These are phyloP conservation scores for Sarcophaga caerulescens DNA, from an alignment of 2,888 invertebrate species.

Conservation along the genomic window DNA sequence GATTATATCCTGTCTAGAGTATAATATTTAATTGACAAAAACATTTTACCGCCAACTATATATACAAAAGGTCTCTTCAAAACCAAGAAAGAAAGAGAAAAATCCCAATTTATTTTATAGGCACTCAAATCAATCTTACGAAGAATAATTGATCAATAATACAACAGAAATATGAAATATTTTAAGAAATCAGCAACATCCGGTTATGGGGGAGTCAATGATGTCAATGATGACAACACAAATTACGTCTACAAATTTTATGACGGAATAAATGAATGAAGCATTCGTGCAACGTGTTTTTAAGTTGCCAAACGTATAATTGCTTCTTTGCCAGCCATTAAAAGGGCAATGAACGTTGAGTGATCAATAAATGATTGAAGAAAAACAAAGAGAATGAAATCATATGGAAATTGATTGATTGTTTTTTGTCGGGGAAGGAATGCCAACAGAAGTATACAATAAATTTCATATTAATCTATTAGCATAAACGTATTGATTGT, in stretches of 20 bases:
- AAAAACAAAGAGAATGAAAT: background rate
- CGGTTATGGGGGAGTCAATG: constrained; percentile 61
- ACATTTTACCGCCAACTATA: constrained; percentile 58
- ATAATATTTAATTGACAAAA: constrained; percentile 76
- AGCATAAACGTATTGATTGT: too few species aligned
- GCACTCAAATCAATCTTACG: constrained; percentile 65
- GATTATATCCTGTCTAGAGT: constrained; percentile 77
- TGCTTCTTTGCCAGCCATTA: constrained; percentile 1
- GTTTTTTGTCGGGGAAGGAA: background rate
- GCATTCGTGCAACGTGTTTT: background rate
- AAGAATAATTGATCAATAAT: constrained; percentile 66
- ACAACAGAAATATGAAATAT: constrained; percentile 5
- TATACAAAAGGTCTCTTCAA: constrained; percentile 4
- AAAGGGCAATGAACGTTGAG: constrained; percentile 63
- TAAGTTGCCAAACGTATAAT: background rate
- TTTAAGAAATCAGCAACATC: constrained; percentile 67
- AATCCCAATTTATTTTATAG: constrained; percentile 47
- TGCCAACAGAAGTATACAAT: background rate
- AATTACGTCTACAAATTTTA: constrained; percentile 25
- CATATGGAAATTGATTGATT: constrained; percentile 54
- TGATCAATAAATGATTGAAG: constrained; percentile 36
- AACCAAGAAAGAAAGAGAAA: too few species aligned
- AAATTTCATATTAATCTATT: background rate
- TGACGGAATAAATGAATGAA: background rate
- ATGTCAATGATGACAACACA: constrained; percentile 54